Base-by-base conservation (phyloP, 1,140 invertebrate genomes). In the Belonocnema kinseyi region DNA sequence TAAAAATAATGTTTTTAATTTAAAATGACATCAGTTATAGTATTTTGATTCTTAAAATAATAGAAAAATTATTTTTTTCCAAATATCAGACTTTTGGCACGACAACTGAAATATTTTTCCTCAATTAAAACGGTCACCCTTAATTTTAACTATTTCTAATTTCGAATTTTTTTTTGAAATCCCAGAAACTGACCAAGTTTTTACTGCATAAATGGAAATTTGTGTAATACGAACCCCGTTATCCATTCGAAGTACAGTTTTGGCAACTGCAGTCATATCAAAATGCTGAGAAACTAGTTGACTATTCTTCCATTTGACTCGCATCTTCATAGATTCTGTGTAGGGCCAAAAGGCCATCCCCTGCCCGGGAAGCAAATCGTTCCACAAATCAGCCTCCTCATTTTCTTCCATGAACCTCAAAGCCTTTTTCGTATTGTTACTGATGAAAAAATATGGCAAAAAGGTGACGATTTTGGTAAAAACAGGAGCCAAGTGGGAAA, bases 381-480 rank as follows among this genome's bases (percentile, higher is more conserved):
- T 94, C 96, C 96, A 97, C 0, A 97, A 90, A 90, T 97, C 96
- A 0, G 95, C 95, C 54, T 95, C 93, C 85, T 96, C 95, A 85
- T 97, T 97, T 83, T 96, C 94, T 85, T 97, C 96, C 96, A 97
- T 97, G 88, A 95, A 97, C 33, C 95, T 90, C 19, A 97, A 88
- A 56, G 93, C 93, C 77, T 93, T 92, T 77, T 93, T 93, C 0
- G 94, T 95, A 79, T 95, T 94, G 89, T 98, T 98, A 73, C 93
- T 93, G 0, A 98, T 93, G 72, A 97, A 92, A 89, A 97, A 97
- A 90, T 96, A 97, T 0, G 97, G 96, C 16, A 96, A 92, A 40
- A 98, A 94, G 0, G 96, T 96, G 6, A 97, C 94, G 26, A 98
- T 96, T 88, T 97, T 97, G 0, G 97, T 98, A 50, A 97, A 89